Conservation (phyloP, 2,113 vertebrate genomes). For the Myocastor coypus region DNA sequence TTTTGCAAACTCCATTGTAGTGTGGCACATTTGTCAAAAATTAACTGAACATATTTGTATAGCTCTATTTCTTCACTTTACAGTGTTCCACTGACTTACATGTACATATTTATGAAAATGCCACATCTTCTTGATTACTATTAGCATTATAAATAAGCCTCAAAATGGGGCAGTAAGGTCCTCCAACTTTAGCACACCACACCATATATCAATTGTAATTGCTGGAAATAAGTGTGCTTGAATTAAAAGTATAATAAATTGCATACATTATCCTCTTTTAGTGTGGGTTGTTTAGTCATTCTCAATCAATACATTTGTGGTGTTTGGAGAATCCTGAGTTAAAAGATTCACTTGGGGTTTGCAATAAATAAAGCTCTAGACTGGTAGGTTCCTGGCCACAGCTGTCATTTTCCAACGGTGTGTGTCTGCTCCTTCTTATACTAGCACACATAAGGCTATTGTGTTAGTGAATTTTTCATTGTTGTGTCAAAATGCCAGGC, state of each 20-base stretch:
- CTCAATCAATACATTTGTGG: slow-evolving; percentile 62
- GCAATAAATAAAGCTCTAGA: slow-evolving; percentile 36
- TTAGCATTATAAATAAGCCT: slow-evolving; percentile 50
- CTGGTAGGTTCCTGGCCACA: not conserved
- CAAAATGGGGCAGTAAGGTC: slow-evolving; percentile 34
- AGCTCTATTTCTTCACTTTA: slow-evolving; percentile 17
- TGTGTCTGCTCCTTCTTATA: not conserved
- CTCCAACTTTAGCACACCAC: slow-evolving; percentile 50
- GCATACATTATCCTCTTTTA: slow-evolving; percentile 66
- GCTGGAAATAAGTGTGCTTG: slow-evolving; percentile 70
- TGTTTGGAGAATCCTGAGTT: slow-evolving; percentile 57
- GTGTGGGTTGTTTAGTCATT: slow-evolving; percentile 46
- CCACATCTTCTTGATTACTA: slow-evolving; percentile 34
- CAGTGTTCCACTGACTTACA: slow-evolving; percentile 19
- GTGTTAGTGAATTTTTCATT: not conserved
- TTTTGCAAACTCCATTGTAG: not conserved
- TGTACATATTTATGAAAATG: slow-evolving; percentile 14
- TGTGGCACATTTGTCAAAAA: slow-evolving; percentile 38
- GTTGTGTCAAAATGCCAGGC: not conserved
- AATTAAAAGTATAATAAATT: slow-evolving; percentile 77
- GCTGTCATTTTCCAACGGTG: not conserved
- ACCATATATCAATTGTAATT: slow-evolving; percentile 29
- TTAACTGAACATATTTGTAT: not conserved
- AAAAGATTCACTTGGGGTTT: slow-evolving; percentile 57
- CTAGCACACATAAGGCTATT: not conserved